Conservation (phyloP, 2,888 invertebrate genomes). For the Perdita meconis region DNA sequence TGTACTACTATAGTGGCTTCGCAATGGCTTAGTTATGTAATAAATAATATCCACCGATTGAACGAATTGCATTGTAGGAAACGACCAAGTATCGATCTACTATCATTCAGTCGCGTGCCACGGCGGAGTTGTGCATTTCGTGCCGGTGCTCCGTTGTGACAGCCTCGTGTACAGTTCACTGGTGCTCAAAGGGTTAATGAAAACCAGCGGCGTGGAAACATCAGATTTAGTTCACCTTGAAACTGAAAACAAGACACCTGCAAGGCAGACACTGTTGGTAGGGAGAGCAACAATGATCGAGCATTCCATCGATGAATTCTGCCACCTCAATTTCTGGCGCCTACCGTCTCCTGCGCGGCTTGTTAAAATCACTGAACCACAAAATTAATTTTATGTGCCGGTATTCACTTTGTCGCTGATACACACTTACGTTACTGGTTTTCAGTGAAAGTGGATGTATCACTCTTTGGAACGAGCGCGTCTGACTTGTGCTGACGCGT, state of each 20-base stretch:
- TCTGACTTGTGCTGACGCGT: conserved; percentile 12
- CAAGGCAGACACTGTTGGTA: conserved; percentile 51
- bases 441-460: no score
- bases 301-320: conserved; percentile 37
- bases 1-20: no score
- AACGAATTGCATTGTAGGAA: no score
- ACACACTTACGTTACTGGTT: no score
- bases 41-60: no score
- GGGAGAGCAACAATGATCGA: conserved; percentile 34
- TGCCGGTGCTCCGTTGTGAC: no score
- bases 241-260: conserved; percentile 65
- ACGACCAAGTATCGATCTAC: no score
- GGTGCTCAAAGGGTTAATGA: no score
- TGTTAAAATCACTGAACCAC: background rate
- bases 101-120: no score
- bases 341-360: conserved; percentile 16
- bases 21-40: no score
- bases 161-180: no score
- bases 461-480: background rate
- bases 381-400: background rate
- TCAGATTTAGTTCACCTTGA: conserved; percentile 71
- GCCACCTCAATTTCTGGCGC: conserved; percentile 35
- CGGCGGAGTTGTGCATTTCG: no score
- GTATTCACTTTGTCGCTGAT: background rate
- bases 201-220: conserved; percentile 71